Conservation (phyloP, 2,113 vertebrate species). For the Pachyramphus minor region DNA sequence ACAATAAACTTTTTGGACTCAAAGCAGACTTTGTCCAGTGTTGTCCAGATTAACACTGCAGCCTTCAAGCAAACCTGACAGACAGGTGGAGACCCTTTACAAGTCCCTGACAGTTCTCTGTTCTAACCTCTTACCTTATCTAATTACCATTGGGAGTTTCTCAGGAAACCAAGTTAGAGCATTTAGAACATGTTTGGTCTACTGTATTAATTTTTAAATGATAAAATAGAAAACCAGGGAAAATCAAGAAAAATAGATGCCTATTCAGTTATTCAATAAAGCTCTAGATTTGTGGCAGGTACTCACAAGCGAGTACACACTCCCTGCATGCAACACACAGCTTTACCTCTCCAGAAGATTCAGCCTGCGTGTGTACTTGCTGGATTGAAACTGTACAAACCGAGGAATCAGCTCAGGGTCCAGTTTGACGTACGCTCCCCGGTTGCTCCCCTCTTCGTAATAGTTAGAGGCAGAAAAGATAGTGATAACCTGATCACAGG, state of each 20-base stretch:
- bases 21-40: constrained; percentile 16
- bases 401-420: constrained; percentile 76
- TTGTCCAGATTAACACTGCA: constrained; percentile 1
- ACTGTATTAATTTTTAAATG: not conserved
- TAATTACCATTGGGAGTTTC: not conserved
- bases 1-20: not conserved
- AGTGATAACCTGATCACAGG: constrained; percentile 84
- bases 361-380: constrained; percentile 74
- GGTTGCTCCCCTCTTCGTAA: constrained; percentile 94
- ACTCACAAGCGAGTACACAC: accelerated
- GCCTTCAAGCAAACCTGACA: not conserved
- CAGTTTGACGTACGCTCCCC: constrained; percentile 91
- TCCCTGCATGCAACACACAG: not conserved
- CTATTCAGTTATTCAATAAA: not conserved
- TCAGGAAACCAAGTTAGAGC: not conserved
- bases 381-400: constrained; percentile 93
- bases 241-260: not conserved
- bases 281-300: not conserved
- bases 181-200: not conserved
- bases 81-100: not conserved
- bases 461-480: constrained; percentile 98
- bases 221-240: not conserved
- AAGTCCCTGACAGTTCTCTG: not conserved
- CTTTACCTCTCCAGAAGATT: constrained; percentile 85
- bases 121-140: not conserved